Evolutionary conservation across 2,113 vertebrate species (phyloP).

Genomic region (Toxostoma redivivum): DNA sequence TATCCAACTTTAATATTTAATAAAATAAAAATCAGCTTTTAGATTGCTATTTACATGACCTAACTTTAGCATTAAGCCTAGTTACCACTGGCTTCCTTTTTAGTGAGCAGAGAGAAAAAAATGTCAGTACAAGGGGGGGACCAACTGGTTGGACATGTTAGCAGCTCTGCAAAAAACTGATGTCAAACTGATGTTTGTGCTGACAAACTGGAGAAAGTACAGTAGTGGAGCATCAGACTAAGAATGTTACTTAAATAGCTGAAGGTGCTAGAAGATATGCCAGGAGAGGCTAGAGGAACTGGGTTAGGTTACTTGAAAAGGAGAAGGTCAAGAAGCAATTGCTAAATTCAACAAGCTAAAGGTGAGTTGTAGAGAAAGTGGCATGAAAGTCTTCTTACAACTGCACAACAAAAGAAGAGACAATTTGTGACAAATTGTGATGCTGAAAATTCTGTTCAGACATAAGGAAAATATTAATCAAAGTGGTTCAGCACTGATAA

Average conservation of each 20-base stretch:
- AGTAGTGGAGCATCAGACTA: neutral
- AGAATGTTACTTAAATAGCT: neutral
- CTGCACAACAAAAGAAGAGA: neutral
- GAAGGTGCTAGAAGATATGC: neutral
- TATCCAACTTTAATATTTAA: neutral
- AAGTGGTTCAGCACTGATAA: neutral
- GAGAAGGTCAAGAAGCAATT: neutral
- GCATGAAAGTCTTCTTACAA: neutral
- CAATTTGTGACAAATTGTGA: neutral
- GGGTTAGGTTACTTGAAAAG: neutral
- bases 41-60: neutral
- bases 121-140: neutral
- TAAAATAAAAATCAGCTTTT: neutral
- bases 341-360: neutral
- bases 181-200: neutral
- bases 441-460: neutral
- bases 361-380: accelerated
- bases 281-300: neutral
- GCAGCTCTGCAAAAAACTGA: neutral
- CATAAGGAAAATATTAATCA: neutral
- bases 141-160: neutral
- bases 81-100: neutral
- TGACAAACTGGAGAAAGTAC: neutral
- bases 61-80: neutral
- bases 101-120: neutral